Evolutionary conservation across 2,888 invertebrate species (phyloP).

Genomic region (Eudemis profundana): DNA sequence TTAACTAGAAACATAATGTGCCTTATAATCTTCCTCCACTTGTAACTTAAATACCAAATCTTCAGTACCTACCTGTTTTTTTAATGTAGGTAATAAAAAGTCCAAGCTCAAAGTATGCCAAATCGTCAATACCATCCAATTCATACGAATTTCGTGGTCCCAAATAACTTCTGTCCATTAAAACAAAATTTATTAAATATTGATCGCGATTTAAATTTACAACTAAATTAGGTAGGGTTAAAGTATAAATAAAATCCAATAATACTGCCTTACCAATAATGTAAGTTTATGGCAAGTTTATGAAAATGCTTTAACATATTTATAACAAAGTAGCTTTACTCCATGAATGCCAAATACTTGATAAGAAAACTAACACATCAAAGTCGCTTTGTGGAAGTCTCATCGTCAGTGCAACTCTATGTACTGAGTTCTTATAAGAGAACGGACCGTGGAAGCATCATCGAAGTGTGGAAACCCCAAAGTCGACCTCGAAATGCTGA

Average conservation of each 20-base stretch:
- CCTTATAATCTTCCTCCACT: conserved; percentile 67
- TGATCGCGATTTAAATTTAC: conserved; percentile 21
- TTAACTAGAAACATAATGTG: conserved; percentile 58
- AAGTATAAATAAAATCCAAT: conserved; percentile 11
- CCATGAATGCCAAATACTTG: conserved; percentile 21
- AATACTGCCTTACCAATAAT: conserved; percentile 5
- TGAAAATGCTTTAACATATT: conserved; percentile 30
- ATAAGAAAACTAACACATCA: conserved; percentile 4
- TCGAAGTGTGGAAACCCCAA: no score
- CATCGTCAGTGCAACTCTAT: not conserved
- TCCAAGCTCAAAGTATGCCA: conserved; percentile 11
- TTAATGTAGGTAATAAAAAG: conserved; percentile 11
- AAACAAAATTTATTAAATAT: conserved; percentile 29
- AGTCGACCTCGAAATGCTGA: no score
- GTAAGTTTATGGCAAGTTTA: conserved; percentile 19
- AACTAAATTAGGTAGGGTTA: conserved; percentile 18
- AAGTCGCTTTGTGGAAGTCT: not conserved
- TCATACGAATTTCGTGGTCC: conserved; percentile 24
- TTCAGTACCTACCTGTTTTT: conserved; percentile 5
- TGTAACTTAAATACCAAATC: conserved; percentile 24
- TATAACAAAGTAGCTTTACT: conserved; percentile 19
- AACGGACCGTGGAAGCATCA: no score
- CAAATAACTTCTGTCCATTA: conserved; percentile 34
- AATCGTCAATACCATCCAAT: conserved; percentile 38
- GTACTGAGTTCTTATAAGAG: no score